Base-by-base conservation (phyloP, 2,797 vertebrate species). In the Bufotes viridis region DNA sequence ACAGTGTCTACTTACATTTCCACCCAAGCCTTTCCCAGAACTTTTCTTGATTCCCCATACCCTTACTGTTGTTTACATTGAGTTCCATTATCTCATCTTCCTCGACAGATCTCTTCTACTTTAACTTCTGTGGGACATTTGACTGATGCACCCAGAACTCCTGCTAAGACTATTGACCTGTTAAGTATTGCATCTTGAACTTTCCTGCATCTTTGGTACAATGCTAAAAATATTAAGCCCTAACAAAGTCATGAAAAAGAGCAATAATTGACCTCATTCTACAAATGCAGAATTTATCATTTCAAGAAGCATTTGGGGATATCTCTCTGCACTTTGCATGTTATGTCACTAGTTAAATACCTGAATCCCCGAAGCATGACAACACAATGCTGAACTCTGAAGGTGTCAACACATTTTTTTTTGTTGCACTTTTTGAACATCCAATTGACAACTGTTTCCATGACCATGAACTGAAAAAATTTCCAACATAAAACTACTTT, bases 261-360 rank as follows among this genome's bases (percentile, higher is more conserved):
- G 2, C 24, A 34, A 34, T 6, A 34, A 17, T 72, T 42, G 1
- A 18, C 18, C 1, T 34, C 4, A 17, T 18, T 42, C 7, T 72
- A 72, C 69, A 18, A 18, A 34, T 42, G 6, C 14, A 42, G 17
- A 18, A 69, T 12, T 3, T 26, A 72, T 70, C 15, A 72, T 42
- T 72, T 42, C 2, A 34, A 2, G 18, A 72, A 24, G 67, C 13
- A 17, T 70, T 70, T 4, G 7, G 14, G 26, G 13, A 2, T 18
- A 72, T 10, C 17, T 34, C 69, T 18, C 69, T 42, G 69, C 69
- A 72, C 69, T 9, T 72, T 26, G 17, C 29, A 20, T 72, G 69
- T 72, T 72, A 42, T 72, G 29, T 20, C 69, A 72, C 69, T 75
- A 22, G 72, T 75, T 75, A 49, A 51, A 75, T 75, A 75, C 34